phyloP scores from a whole-genome alignment of 2,797 vertebrate species.

The Sebastes cheni region DNA sequence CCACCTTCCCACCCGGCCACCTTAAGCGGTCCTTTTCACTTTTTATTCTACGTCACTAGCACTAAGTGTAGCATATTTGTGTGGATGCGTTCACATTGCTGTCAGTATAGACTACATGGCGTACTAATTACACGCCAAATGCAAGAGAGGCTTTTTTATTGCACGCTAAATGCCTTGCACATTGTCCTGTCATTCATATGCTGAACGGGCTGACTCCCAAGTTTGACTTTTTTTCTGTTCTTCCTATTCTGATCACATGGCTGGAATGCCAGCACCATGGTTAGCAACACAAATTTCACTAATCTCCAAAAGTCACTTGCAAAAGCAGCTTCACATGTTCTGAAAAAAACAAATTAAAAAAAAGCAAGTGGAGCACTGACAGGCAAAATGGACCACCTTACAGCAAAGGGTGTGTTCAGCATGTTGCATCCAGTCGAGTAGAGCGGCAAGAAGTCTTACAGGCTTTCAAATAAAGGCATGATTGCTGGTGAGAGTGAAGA shows the following conservation, averaged over 20 bases:
- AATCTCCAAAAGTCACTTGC: background rate
- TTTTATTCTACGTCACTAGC: too few species aligned
- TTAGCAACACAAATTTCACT: background rate
- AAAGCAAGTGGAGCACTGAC: background rate
- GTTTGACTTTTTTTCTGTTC: background rate
- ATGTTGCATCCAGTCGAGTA: background rate
- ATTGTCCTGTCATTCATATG: too few species aligned
- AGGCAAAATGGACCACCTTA: background rate
- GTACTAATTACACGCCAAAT: too few species aligned
- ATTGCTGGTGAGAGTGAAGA: background rate
- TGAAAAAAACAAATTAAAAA: background rate
- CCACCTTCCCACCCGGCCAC: too few species aligned
- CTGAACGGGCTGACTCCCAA: rapidly evolving
- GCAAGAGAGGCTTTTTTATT: rapidly evolving
- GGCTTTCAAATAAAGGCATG: background rate
- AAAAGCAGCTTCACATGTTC: background rate
- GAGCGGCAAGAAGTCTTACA: background rate
- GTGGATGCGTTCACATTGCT: too few species aligned
- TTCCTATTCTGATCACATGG: background rate
- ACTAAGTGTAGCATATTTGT: rapidly evolving
- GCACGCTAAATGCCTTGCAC: too few species aligned
- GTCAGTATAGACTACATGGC: too few species aligned
- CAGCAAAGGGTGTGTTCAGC: background rate
- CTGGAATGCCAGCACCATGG: background rate
- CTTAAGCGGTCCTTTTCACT: too few species aligned